Percentiles rank a stretch among this genome's conserved stretches.
These are phyloP conservation scores for Rana temporaria DNA, from an alignment of 2,113 vertebrate species.

Conservation along the genomic window DNA sequence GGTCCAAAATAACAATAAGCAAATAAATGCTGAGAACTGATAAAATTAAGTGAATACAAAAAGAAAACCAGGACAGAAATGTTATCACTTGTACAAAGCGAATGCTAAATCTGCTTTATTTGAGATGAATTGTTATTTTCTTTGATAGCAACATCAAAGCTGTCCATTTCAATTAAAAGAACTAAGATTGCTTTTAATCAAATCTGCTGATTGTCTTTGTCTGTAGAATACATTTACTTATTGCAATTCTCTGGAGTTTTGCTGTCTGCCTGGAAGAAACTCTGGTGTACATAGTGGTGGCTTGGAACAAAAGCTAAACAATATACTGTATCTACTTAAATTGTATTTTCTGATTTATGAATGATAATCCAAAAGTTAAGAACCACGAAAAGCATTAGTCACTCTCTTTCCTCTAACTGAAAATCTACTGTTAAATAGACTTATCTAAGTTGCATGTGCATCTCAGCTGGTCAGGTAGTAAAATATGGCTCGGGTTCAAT, in stretches of 20 bases:
- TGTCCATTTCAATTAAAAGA: constrained; percentile 54
- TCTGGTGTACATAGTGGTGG: neutral
- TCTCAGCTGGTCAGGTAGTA: too few relatives aligned
- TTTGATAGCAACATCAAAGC: constrained; percentile 53
- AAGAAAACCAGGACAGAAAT: constrained; percentile 23
- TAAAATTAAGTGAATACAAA: constrained; percentile 13
- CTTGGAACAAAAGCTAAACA: neutral
- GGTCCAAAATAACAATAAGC: neutral
- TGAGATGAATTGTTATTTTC: constrained; percentile 49
- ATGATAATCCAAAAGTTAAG: too few relatives aligned
- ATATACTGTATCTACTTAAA: too few relatives aligned
- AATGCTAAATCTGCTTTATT: constrained; percentile 50
- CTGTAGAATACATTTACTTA: constrained; percentile 43
- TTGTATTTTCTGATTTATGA: too few relatives aligned
- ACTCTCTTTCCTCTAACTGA: too few relatives aligned
- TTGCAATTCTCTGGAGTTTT: constrained; percentile 27
- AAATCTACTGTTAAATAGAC: too few relatives aligned
- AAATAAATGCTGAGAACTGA: neutral
- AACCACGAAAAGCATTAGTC: too few relatives aligned
- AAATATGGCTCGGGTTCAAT: too few relatives aligned
- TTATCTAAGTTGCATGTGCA: too few relatives aligned
- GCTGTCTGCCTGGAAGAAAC: neutral
- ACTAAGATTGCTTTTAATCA: constrained; percentile 50
- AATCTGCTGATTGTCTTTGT: constrained; percentile 46
- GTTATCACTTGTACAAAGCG: constrained; percentile 42